Evolutionary conservation across 2,113 vertebrate genomes (phyloP), one percentile per base, ranked within the genome.

Genomic region (Bufo bufo): DNA sequence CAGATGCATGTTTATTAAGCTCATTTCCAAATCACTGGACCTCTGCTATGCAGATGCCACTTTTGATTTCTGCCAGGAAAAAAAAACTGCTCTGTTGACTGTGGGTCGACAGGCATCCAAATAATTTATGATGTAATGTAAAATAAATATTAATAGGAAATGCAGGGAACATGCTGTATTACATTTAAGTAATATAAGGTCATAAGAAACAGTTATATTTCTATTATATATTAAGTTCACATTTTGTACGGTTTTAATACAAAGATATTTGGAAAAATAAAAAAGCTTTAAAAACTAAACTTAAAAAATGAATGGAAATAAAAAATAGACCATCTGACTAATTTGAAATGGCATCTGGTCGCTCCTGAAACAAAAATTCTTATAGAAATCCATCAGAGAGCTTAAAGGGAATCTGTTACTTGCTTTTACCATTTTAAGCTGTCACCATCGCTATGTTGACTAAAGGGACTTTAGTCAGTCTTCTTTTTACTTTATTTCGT

Each of bases 1-100:
- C 81, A 83, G 19, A 66, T 52, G 19, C n/a, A 66, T 83, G 6
- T 66, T n/a, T 20, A 20, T 82, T 61, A 50, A 65, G 61, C 16
- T n/a, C 49, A 83, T 83, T 83, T 83, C 81, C 61, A 61, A 66
- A 65, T 83, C 61, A 83, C 19, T 83, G 61, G 61, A 83, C 61
- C 81, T 52, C 61, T 47, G 16, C 59, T 83, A 83, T 83, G 81
- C 45, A 83, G 81, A 83, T 83, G 59, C 81, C 50, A 11, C 45
- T 50, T 65, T 66, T 50, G 0, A 66, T 82, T 83, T 52, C 61
- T 83, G 81, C 43, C 61, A 66, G n/a, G 14, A 49, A 33, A 33
- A 33, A 33, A 33, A 33, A 33, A 33, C 33, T 82, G 16, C 50
- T 52, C 45, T 83, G 81, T 23, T 83, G 19, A 66, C 50, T 83